Conservation (phyloP, 53 echinoderm and acorn worm genomes). For the Holothuria leucospilota region DNA sequence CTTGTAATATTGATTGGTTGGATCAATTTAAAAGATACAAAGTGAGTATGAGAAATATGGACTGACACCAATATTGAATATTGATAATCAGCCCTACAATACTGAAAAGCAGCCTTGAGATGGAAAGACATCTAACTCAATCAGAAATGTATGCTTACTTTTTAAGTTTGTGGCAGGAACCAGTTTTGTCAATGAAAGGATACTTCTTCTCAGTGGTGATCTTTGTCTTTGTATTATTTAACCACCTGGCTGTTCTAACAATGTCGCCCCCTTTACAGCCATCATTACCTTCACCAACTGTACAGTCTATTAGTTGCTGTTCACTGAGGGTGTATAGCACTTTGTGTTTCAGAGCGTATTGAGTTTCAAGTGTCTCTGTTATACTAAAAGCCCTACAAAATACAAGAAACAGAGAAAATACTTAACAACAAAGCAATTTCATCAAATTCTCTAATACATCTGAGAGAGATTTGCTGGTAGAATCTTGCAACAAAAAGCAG, state of each 20-base stretch:
- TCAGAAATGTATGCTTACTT: conserved; percentile 42
- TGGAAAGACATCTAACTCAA: background rate
- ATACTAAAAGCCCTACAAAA: conserved; percentile 89
- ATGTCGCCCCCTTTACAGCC: conserved; percentile 84
- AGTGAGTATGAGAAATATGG: too few species aligned
- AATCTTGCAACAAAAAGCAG: too few species aligned
- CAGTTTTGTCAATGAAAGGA: conserved; percentile 69
- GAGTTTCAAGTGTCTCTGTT: conserved; percentile 83
- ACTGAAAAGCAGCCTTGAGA: too few species aligned
- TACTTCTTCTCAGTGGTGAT: conserved; percentile 71
- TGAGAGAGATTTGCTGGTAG: too few species aligned
- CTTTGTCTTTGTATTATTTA: conserved; percentile 64
- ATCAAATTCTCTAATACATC: background rate
- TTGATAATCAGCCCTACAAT: background rate
- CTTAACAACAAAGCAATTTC: background rate
- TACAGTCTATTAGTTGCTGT: conserved; percentile 90
- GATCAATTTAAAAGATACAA: too few species aligned
- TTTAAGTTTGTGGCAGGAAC: conserved; percentile 47
- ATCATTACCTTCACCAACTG: conserved; percentile 50
- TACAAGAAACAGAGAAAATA: background rate
- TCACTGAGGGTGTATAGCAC: conserved; percentile 72
- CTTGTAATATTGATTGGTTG: too few species aligned
- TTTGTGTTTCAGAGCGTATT: conserved; percentile 72
- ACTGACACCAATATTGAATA: background rate
- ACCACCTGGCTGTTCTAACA: conserved; percentile 73